Base-by-base conservation (phyloP, 1,140 invertebrate species). In the Drosophila sp. region DNA sequence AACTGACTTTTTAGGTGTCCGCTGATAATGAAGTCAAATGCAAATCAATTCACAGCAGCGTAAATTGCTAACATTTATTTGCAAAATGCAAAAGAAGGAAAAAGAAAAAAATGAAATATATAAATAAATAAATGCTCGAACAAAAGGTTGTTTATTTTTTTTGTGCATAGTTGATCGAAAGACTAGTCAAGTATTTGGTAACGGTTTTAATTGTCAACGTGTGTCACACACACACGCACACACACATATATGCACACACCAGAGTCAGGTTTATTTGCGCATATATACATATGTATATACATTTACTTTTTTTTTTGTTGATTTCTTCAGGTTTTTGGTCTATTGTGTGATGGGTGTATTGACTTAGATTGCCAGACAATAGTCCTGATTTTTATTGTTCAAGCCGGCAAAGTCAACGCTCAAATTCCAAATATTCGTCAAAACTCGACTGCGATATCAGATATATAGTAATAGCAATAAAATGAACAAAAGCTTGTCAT, bases 391-490 rank as follows among this genome's bases (percentile, higher is more conserved):
- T 78, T 70, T 75, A 78, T 78, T 78, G 72, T 78, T 78, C 70
- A 67, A 36, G 41, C 6, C 14, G 11, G 41, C 29, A 43, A 43
- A 57, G 27, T 7, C 21, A 29, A 36, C 29, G 16, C 4, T 21
- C 43, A 34, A 48, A 25, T 25, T 54, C 36, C 50, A 57, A 57
- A 72, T 71, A 63, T 65, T 45, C 40, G 58, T 56, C 38, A 46
- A 32, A 13, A 40, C 11, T 40, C 11, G 36, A 62, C 70, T 62
- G 58, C 46, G 71, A 73, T 46, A 63, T 56, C 32, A 62, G 40
- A 73, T n/a, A 53, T 21, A 76, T 65, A 86, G 87, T 87, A 81
- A 86, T 87, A 74, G 78, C 81, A 87, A 87, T 82, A 87, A 72
- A 78, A 63, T 72, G 36, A 82, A 86, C 83, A 86, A 86, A 70